A percentile compares a stretch with the other conserved stretches of the same genome.
phyloP scores from a whole-genome alignment of 2,113 vertebrate genomes.

The Chloroceryle aenea region DNA sequence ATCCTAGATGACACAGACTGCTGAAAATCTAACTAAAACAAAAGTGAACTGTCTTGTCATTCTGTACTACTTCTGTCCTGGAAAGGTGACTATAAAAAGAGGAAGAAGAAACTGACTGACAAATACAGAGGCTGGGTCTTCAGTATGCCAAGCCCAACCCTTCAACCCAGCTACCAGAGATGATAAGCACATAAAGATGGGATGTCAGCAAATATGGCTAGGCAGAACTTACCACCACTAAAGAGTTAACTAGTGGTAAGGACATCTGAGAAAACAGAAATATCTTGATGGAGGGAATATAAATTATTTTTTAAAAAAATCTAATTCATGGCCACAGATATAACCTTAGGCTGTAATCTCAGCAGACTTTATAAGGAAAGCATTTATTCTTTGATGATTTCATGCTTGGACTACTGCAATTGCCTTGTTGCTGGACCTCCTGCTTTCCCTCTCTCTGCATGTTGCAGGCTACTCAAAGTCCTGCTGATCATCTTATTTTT shows the following conservation, averaged over 20 bases:
- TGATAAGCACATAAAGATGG: background rate
- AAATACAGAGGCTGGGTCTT: background rate
- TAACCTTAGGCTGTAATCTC: background rate
- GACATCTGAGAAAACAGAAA: background rate
- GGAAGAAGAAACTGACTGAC: background rate
- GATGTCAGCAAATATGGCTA: background rate
- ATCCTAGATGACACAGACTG: background rate
- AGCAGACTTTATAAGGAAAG: background rate
- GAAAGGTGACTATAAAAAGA: background rate
- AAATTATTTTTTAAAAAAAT: background rate
- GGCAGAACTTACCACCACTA: background rate
- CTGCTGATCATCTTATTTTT: background rate
- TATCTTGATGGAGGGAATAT: background rate
- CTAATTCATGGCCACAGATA: background rate
- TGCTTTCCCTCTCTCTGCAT: background rate
- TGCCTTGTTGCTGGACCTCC: background rate
- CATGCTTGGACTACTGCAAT: background rate
- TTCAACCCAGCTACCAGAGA: background rate
- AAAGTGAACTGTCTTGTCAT: background rate
- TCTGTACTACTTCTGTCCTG: background rate
- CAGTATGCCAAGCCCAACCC: background rate
- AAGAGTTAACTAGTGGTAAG: background rate
- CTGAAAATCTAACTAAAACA: background rate
- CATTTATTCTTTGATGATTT: conserved; percentile 15
- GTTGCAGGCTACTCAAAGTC: background rate